A percentile compares a stretch with the other conserved stretches of the same genome.
phyloP scores from a whole-genome alignment of 2,888 invertebrate genomes.

The Dexiosoma caninum region DNA sequence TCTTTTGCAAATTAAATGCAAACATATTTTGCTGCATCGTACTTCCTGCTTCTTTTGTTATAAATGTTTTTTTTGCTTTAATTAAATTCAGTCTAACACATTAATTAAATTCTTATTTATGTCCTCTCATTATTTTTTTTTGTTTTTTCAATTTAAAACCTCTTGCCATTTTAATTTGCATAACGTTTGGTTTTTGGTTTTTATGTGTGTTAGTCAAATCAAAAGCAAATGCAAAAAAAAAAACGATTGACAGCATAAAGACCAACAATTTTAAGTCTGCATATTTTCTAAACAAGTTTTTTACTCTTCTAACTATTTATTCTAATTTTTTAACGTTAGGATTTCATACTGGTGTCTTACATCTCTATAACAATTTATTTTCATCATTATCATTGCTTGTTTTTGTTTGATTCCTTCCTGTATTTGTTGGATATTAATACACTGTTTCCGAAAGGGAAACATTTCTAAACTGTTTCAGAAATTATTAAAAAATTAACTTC shows the following conservation, averaged over 20 bases:
- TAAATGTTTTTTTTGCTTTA: no score
- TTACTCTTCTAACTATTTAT: neutral
- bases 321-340: constrained; percentile 13
- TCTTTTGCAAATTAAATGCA: no score
- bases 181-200: constrained; percentile 38
- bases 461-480: no score
- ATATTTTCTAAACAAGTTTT: neutral
- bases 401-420: constrained; percentile 12
- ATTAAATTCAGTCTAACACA: neutral
- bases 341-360: constrained; percentile 22
- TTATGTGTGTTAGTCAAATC: neutral
- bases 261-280: neutral
- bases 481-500: neutral
- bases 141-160: neutral
- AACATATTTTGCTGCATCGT: no score
- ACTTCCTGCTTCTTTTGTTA: no score
- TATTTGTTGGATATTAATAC: constrained; percentile 14
- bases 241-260: neutral
- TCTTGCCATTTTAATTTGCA: constrained; percentile 54
- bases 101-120: neutral
- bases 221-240: no score
- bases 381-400: constrained; percentile 33
- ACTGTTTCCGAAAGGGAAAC: constrained; percentile 6
- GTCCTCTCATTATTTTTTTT: neutral
- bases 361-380: constrained; percentile 35